Evolutionary conservation across 2,888 invertebrate species (phyloP).

Genomic region (Torymus tubicola): DNA sequence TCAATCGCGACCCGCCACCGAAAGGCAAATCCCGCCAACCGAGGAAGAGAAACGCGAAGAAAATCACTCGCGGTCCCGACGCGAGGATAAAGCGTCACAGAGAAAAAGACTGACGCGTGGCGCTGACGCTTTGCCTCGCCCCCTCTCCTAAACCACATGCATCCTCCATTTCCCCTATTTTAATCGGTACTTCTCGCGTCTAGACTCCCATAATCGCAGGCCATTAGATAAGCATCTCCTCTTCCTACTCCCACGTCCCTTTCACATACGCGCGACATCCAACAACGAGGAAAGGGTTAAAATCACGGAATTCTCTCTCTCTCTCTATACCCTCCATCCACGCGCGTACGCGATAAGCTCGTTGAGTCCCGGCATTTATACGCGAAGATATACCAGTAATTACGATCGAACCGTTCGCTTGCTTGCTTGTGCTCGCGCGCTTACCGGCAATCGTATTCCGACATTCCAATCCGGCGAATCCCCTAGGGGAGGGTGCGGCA

Average conservation of each 20-base stretch:
- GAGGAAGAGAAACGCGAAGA: neutral
- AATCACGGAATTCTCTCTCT: conserved; percentile 18
- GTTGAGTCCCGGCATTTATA: conserved; percentile 49
- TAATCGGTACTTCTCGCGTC: conserved; percentile 44
- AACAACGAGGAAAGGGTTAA: neutral
- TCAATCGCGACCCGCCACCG: neutral
- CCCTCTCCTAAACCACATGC: neutral
- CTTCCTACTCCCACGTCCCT: neutral
- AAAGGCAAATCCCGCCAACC: neutral
- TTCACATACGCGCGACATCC: neutral
- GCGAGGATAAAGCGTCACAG: neutral
- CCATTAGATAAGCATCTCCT: conserved; percentile 46
- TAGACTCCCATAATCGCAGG: conserved; percentile 37
- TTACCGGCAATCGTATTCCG: conserved; percentile 46
- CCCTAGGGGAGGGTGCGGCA: conserved; percentile 21
- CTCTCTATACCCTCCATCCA: neutral
- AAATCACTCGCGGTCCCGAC: neutral
- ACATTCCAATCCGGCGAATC: conserved; percentile 50
- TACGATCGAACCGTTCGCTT: conserved; percentile 38
- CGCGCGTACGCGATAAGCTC: conserved; percentile 35
- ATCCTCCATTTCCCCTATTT: conserved; percentile 20
- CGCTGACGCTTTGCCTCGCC: neutral
- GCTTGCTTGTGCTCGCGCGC: neutral
- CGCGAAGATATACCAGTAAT: conserved; percentile 53
- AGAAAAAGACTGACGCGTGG: conserved; percentile 5